Conservation (phyloP, 30 jellyfish, hydroid and myxozoan genomes). For the Haliclystus octoradiatus region DNA sequence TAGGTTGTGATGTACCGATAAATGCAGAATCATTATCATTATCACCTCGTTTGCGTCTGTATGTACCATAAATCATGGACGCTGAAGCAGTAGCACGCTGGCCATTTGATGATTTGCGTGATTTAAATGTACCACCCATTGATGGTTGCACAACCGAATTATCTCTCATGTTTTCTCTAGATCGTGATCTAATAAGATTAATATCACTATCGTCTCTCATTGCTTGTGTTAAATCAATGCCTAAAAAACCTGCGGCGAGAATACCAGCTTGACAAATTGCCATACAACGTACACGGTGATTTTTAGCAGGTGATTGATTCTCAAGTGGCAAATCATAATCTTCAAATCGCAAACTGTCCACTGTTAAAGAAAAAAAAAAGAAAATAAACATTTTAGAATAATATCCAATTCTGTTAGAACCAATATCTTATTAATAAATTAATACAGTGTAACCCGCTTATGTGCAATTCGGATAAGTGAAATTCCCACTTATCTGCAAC, state of each 20-base stretch:
- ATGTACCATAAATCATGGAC: slow-evolving; percentile 73
- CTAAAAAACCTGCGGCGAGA: slow-evolving; percentile 79
- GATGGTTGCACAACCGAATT: background rate
- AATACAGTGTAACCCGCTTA: too few species aligned
- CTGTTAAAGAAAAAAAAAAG: slow-evolving; percentile 12
- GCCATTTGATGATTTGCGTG: background rate
- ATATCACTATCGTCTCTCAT: slow-evolving; percentile 59
- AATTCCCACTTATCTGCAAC: too few species aligned
- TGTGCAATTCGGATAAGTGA: too few species aligned
- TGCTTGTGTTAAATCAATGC: slow-evolving; percentile 59
- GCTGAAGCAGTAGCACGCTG: slow-evolving; percentile 8
- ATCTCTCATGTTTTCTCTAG: background rate
- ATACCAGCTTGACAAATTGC: slow-evolving; percentile 92
- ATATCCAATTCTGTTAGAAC: background rate
- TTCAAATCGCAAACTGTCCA: slow-evolving; percentile 72
- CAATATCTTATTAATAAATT: too few species aligned
- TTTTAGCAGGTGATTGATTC: slow-evolving; percentile 59
- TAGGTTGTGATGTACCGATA: slow-evolving; percentile 47
- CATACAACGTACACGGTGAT: slow-evolving; percentile 54
- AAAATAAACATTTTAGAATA: background rate
- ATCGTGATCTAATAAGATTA: background rate
- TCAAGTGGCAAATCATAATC: slow-evolving; percentile 34
- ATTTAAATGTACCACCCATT: background rate
- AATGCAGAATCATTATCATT: slow-evolving; percentile 9
- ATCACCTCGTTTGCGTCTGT: slow-evolving; percentile 30